Base-by-base conservation (phyloP, 2,888 invertebrate species). In the Dioctria rufipes region DNA sequence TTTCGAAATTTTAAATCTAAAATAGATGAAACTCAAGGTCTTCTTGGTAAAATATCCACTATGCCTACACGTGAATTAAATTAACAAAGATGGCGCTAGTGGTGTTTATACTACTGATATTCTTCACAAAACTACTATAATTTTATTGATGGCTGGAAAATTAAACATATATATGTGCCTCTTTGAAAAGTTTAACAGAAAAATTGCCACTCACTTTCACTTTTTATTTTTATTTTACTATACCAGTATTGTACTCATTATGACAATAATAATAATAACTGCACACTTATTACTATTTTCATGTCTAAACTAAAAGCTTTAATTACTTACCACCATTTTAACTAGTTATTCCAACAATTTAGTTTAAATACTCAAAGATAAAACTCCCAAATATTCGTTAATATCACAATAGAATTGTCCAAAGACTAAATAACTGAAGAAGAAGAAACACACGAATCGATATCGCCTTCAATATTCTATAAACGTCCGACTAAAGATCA, bases 401-500 rank as follows among this genome's bases (percentile, higher is more conserved):
- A 11, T 69, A 37, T 39, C 40, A 51, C 69, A 46, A 69, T 40
- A 40, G 49, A 51, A 8, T 39, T 69, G 11, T 49, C 49, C 8
- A 37, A 25, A 37, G 42, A 37, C 51, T 51, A 46, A 9, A 51
- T 9, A 51, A 0, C 6, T 69, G 25, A 69, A 49, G 69, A 69
- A 51, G 69, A 69, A 75, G 40, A 60, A 25, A 25, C 25, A 60
- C 58, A 40, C 73, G 9, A 54, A 75, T 75, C 60, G 51, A 51
- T 77, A 25, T 49, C 63, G 37, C 13, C 13, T 61, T 25, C 49
- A 61, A 77, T 49, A 46, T 77, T 63, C 46, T 63, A 46, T 61
- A 77, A 63, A 63, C 63, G 61, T 60, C 13, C 75, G 77, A 77
- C 77, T 77, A 63, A 51, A 77, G 63, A 63, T 77, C 77, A 77